Conservation (phyloP, 2,888 invertebrate species). For the Onthophagus sagittarius region DNA sequence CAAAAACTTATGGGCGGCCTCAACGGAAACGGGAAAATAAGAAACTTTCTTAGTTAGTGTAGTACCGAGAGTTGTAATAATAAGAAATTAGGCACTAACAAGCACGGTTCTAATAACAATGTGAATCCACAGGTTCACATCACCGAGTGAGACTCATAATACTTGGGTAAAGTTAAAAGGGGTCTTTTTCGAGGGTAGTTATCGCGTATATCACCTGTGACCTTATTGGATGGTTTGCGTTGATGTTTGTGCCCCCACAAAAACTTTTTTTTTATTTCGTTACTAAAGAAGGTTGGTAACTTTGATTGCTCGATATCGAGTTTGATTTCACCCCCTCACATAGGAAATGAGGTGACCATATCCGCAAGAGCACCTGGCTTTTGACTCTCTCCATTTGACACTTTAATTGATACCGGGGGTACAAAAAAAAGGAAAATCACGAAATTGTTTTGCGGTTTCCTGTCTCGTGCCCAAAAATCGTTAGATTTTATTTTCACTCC, state of each 20-base stretch:
- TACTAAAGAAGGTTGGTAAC: background rate
- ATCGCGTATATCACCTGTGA: background rate
- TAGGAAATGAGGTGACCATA: slow-evolving; percentile 14
- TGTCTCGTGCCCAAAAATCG: background rate
- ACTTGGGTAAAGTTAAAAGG: background rate
- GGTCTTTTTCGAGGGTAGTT: background rate
- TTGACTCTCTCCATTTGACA: slow-evolving; percentile 14
- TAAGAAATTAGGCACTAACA: background rate
- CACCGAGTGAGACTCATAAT: background rate
- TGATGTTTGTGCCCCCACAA: background rate
- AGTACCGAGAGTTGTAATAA: background rate
- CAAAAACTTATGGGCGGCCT: background rate
- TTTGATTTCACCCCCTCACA: slow-evolving; percentile 2
- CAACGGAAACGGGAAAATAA: background rate
- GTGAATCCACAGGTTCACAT: background rate
- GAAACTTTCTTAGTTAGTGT: background rate
- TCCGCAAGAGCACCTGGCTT: slow-evolving; percentile 15
- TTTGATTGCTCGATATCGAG: slow-evolving; percentile 7
- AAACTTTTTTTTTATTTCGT: too few relatives aligned
- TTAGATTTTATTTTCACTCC: background rate
- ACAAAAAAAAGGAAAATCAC: background rate
- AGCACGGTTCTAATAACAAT: background rate
- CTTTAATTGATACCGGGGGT: slow-evolving; percentile 9
- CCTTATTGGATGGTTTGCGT: background rate
- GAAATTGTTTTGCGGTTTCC: background rate